Evolutionary conservation across 2,888 invertebrate genomes (phyloP).

Genomic region (Torymus tubicola): DNA sequence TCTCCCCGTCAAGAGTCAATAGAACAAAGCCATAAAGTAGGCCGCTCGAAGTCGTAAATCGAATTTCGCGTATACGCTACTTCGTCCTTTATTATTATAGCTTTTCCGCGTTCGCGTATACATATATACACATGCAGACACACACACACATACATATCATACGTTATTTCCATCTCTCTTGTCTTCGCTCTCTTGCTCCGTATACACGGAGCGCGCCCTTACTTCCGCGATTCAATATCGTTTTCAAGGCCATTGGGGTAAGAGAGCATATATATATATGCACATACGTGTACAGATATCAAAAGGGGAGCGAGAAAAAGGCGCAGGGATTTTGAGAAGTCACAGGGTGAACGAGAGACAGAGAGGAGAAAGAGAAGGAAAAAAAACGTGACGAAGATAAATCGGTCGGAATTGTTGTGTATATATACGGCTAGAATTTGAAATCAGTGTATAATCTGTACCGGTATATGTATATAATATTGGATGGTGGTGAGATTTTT

Average conservation of each 20-base stretch:
- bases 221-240: conserved; percentile 68
- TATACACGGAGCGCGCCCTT: conserved; percentile 47
- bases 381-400: conserved; percentile 17
- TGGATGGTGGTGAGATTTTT: no score
- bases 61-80: conserved; percentile 33
- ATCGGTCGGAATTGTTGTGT: conserved; percentile 15
- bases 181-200: conserved; percentile 8
- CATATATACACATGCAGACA: neutral
- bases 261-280: neutral
- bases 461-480: no score
- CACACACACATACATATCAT: no score
- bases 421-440: conserved; percentile 7
- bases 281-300: conserved; percentile 8
- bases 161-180: conserved; percentile 24
- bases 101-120: conserved; percentile 27
- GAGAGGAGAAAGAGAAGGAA: no score
- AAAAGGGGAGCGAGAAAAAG: neutral
- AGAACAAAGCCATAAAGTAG: conserved; percentile 46
- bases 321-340: conserved; percentile 1
- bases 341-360: neutral
- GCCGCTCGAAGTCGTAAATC: conserved; percentile 44
- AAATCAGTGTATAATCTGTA: neutral
- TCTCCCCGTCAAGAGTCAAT: conserved; percentile 33
- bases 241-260: conserved; percentile 58
- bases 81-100: conserved; percentile 49